These are phyloP conservation scores for Eristalis arbustorum DNA, from an alignment of 2,888 invertebrate species.

Conservation along the genomic window DNA sequence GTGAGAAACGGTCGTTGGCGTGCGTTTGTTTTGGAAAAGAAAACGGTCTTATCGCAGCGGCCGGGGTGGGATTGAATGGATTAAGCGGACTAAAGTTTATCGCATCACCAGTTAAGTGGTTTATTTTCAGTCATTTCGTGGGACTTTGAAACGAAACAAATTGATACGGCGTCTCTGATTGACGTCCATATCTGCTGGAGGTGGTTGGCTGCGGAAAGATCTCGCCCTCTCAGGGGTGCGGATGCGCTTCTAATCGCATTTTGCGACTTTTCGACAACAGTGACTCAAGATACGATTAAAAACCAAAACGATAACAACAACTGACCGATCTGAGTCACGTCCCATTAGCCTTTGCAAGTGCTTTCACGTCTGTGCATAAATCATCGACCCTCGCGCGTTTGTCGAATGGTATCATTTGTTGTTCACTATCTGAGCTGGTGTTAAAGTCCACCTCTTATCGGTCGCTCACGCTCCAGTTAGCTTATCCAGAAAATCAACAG, in stretches of 20 bases:
- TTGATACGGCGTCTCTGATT: background rate
- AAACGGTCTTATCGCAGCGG: background rate
- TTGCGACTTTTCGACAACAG: background rate
- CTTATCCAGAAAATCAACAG: no score
- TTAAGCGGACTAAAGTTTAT: constrained; percentile 5
- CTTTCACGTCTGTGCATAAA: background rate
- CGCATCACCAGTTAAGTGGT: background rate
- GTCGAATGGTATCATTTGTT: background rate
- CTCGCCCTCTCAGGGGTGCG: no score
- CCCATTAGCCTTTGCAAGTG: background rate
- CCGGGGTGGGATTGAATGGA: background rate
- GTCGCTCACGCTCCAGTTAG: no score
- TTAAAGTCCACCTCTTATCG: background rate
- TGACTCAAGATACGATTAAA: background rate
- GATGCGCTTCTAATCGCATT: no score
- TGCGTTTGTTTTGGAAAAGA: background rate
- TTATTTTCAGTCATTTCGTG: background rate
- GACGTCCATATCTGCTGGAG: background rate
- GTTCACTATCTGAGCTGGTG: background rate
- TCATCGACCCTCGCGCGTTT: background rate
- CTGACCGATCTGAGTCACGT: background rate
- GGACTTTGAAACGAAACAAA: background rate
- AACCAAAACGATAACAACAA: background rate
- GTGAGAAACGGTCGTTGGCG: background rate
- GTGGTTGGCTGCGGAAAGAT: no score